A percentile compares a stretch with the other conserved stretches of the same genome.
phyloP scores from a whole-genome alignment of 2,888 invertebrate species.

The Chrysolina americana region DNA sequence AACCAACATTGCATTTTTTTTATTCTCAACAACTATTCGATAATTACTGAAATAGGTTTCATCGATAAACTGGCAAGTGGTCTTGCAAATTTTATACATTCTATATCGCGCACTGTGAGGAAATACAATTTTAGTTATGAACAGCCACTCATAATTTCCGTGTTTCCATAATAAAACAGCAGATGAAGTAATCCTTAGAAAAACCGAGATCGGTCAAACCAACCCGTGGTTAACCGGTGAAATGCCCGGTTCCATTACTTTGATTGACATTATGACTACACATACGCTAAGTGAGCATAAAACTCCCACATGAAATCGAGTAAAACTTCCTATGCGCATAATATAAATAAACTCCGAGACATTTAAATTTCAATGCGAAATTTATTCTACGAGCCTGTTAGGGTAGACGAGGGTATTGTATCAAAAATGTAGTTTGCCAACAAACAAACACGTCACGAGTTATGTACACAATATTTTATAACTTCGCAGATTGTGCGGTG shows the following conservation, averaged over 20 bases:
- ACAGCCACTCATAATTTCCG: no score
- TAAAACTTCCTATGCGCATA: constrained; percentile 46
- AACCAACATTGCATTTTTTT: no score
- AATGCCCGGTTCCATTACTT: not conserved
- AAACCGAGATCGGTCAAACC: no score
- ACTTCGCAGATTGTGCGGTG: not conserved
- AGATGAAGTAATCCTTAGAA: no score
- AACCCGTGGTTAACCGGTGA: no score
- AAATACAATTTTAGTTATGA: no score
- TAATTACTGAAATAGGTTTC: no score
- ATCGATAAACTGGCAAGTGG: no score
- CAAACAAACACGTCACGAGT: constrained; percentile 21
- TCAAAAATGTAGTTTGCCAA: constrained; percentile 21
- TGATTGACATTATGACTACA: constrained; percentile 9
- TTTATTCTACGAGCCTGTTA: constrained; percentile 32
- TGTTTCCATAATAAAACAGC: no score
- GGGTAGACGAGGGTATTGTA: constrained; percentile 31
- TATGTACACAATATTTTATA: constrained; percentile 7
- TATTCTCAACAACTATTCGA: no score
- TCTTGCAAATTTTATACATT: no score
- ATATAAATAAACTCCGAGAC: constrained; percentile 31
- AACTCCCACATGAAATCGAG: constrained; percentile 6
- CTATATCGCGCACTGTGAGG: no score
- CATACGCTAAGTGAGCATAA: not conserved
- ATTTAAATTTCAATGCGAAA: constrained; percentile 44